These are phyloP conservation scores for Chelidonichthys spinosus DNA, from an alignment of 2,797 vertebrate species.

Conservation along the genomic window DNA sequence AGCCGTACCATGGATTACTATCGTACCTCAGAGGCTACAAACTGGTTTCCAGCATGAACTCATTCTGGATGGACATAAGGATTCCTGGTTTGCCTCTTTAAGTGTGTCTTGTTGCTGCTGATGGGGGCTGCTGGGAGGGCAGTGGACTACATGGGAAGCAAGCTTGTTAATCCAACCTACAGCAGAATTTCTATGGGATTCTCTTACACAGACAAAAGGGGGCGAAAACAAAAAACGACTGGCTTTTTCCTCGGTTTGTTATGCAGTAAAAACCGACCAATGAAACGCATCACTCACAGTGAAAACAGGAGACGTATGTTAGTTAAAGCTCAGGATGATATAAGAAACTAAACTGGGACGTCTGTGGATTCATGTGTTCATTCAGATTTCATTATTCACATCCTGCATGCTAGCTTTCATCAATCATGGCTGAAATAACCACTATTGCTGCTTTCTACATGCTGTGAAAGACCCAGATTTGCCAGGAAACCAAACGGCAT, in stretches of 20 bases:
- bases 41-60: conserved; percentile 53
- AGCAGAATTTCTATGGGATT: conserved; percentile 49
- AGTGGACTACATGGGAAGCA: conserved; percentile 68
- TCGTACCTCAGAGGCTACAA: conserved; percentile 7
- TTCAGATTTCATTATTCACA: no score
- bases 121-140: conserved; percentile 42
- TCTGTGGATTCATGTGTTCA: background rate
- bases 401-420: no score
- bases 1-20: conserved; percentile 44
- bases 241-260: conserved; percentile 46
- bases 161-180: conserved; percentile 69
- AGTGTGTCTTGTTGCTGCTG: conserved; percentile 39
- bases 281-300: conserved; percentile 46
- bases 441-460: no score
- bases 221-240: conserved; percentile 52
- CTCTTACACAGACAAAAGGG: conserved; percentile 54
- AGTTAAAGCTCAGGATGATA: background rate
- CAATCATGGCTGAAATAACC: no score
- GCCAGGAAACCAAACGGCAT: no score
- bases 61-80: conserved; percentile 36
- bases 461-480: no score
- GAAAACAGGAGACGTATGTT: conserved; percentile 16
- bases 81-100: conserved; percentile 51
- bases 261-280: conserved; percentile 52
- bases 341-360: background rate